Evolutionary conservation across 2,113 vertebrate genomes (phyloP).

Genomic region (Cyprinodon brontotheroides): DNA sequence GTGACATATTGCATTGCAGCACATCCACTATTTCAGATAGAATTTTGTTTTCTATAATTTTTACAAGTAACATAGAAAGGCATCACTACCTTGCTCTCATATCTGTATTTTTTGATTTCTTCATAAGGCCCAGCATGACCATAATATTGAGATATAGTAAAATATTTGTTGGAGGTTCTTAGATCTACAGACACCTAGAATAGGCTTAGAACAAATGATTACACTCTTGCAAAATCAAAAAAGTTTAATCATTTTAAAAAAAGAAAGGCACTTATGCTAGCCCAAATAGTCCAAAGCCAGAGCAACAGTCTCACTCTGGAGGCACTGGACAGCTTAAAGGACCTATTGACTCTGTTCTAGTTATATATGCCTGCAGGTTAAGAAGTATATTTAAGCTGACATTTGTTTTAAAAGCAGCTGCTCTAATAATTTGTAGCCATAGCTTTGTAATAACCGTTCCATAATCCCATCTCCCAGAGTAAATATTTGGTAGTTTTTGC

Average conservation of each 20-base stretch:
- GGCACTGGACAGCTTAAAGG: not conserved
- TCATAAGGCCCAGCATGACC: not conserved
- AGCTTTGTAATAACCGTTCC: not conserved
- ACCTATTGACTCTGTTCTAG: not conserved
- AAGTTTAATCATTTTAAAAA: slow-evolving; percentile 32
- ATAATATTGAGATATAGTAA: not conserved
- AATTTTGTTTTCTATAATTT: not conserved
- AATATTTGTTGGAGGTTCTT: not conserved
- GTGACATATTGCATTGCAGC: not conserved
- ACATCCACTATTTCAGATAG: not conserved
- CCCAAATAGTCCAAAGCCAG: slow-evolving; percentile 40
- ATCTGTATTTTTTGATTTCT: not conserved
- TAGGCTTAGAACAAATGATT: slow-evolving; percentile 22
- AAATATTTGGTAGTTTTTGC: slow-evolving; percentile 2
- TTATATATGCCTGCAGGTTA: not conserved
- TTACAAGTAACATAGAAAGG: not conserved
- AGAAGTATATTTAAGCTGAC: not conserved
- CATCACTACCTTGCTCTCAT: not conserved
- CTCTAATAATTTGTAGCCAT: not conserved
- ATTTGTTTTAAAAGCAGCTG: not conserved
- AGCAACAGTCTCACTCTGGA: slow-evolving; percentile 14
- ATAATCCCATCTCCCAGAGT: not conserved
- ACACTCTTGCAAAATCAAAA: slow-evolving; percentile 23
- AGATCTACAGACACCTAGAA: not conserved
- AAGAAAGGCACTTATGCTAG: slow-evolving; percentile 49